A percentile compares a stretch with the other conserved stretches of the same genome.
These are phyloP conservation scores for Microctenopoma lineatum DNA, from an alignment of 2,797 vertebrate genomes.

Conservation along the genomic window DNA sequence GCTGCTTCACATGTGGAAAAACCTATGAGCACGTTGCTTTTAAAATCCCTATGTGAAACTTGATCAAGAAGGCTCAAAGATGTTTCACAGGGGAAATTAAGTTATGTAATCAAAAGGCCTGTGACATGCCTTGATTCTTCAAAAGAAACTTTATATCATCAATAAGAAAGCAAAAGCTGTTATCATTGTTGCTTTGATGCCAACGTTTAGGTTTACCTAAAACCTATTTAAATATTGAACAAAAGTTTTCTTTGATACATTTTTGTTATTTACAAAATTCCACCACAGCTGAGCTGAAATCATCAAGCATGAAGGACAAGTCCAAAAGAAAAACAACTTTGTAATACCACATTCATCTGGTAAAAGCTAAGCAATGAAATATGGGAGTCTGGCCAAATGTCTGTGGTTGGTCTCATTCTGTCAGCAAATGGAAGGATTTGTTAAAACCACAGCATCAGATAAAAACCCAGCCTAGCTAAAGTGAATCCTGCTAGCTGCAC, in stretches of 20 bases:
- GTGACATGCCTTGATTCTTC: slow-evolving; percentile 3
- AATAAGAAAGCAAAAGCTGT: slow-evolving; percentile 12
- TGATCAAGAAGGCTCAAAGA: slow-evolving; percentile 22
- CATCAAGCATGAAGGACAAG: background rate
- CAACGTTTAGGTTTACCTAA: background rate
- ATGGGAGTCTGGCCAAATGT: background rate
- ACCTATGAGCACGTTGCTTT: slow-evolving; percentile 24
- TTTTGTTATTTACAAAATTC: too few species aligned
- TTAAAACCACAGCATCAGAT: slow-evolving; percentile 2
- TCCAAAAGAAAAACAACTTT: slow-evolving; percentile 1
- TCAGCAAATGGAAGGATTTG: slow-evolving; percentile 13
- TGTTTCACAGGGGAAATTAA: slow-evolving; percentile 27
- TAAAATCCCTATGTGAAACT: slow-evolving; percentile 15
- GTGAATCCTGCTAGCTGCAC: background rate
- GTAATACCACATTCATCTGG: slow-evolving; percentile 4
- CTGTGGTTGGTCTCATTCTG: slow-evolving; percentile 17
- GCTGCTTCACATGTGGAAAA: slow-evolving; percentile 36
- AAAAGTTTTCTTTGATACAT: background rate
- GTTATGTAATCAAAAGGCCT: slow-evolving; percentile 33
- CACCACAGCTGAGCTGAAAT: background rate
- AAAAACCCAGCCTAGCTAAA: background rate
- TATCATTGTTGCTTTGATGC: background rate
- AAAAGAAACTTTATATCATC: slow-evolving; percentile 2
- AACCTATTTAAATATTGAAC: slow-evolving; percentile 6
- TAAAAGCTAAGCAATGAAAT: slow-evolving; percentile 19